Conservation (phyloP, 2,113 vertebrate genomes). For the Plestiodon gilberti region DNA sequence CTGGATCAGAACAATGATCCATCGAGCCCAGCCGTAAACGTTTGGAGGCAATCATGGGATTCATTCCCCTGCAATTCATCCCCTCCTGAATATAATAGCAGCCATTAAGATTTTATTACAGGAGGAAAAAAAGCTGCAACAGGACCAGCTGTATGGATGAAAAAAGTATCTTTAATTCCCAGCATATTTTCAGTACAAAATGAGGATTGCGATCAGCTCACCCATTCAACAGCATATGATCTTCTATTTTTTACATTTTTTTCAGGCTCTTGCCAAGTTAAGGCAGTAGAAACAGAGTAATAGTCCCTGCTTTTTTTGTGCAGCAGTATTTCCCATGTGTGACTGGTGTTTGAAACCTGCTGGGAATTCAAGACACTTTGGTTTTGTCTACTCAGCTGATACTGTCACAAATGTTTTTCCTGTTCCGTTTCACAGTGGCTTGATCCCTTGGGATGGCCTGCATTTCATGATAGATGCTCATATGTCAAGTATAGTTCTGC, state of each 20-base stretch:
- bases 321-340: not conserved
- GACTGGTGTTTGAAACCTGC: not conserved
- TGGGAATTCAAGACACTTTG: not conserved
- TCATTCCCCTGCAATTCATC: not conserved
- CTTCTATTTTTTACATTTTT: not conserved
- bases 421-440: not conserved
- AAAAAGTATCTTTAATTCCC: not conserved
- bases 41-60: not conserved
- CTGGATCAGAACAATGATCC: not conserved
- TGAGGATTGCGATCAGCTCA: not conserved
- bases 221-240: not conserved
- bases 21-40: not conserved
- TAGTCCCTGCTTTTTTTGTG: not conserved
- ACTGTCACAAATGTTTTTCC: not conserved
- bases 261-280: not conserved
- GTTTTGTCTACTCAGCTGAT: not conserved
- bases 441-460: not conserved
- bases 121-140: too few relatives aligned
- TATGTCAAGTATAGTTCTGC: not conserved
- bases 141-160: too few relatives aligned
- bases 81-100: not conserved
- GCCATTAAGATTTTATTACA: too few relatives aligned
- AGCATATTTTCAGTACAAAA: not conserved
- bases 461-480: not conserved
- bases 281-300: not conserved